Evolutionary conservation across 2,888 invertebrate species (phyloP).

Genomic region (Hyppa rectilinea): DNA sequence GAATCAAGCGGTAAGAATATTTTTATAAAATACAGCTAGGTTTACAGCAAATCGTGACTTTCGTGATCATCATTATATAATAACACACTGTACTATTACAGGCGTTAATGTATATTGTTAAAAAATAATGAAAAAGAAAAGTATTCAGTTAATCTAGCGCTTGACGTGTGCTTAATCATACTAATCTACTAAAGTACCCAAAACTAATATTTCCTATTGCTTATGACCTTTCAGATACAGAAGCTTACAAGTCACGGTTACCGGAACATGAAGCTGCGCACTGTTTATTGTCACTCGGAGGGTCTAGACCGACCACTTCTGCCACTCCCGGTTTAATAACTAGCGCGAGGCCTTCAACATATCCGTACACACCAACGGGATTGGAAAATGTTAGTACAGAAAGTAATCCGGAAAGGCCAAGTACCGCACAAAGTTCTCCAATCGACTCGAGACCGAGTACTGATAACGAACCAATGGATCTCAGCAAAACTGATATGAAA

Average conservation of each 20-base stretch:
- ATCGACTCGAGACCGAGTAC: conserved; percentile 79
- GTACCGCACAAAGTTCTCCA: conserved; percentile 71
- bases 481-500: conserved; percentile 86
- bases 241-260: conserved; percentile 93
- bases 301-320: conserved; percentile 88
- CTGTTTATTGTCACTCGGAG: conserved; percentile 94
- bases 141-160: too few species aligned
- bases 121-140: not conserved
- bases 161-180: conserved; percentile 1
- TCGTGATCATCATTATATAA: not conserved
- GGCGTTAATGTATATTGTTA: too few species aligned
- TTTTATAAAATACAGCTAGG: not conserved
- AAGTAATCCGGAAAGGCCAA: conserved; percentile 77
- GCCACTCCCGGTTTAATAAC: conserved; percentile 90
- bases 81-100: too few species aligned
- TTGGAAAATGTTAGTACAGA: conserved; percentile 77
- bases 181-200: not conserved
- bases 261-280: conserved; percentile 97
- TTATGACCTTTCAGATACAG: conserved; percentile 87
- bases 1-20: conserved; percentile 92
- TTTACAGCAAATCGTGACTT: not conserved
- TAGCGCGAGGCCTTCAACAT: conserved; percentile 92
- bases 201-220: conserved; percentile 19
- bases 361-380: conserved; percentile 91
- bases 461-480: conserved; percentile 90